A percentile compares a stretch with the other conserved stretches of the same genome.
phyloP scores from a whole-genome alignment of 2,797 vertebrate genomes.

The Paedocypris micromegethes region DNA sequence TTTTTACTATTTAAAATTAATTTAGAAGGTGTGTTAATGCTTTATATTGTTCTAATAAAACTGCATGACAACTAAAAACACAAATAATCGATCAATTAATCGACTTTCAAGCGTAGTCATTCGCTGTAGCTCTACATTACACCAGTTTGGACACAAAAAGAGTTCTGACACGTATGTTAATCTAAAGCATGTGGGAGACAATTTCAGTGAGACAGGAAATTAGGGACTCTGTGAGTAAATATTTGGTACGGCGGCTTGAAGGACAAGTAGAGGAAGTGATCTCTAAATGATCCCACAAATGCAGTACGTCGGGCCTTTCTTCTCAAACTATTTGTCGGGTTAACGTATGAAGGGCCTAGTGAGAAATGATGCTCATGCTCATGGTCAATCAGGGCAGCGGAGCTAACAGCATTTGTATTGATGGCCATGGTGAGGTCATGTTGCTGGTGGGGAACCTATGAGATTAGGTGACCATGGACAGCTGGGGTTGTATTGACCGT shows the following conservation, averaged over 20 bases:
- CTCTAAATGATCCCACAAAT: constrained; percentile 24
- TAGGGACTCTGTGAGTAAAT: constrained; percentile 34
- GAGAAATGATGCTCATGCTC: constrained; percentile 16
- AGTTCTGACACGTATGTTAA: no score
- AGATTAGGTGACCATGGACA: constrained; percentile 57
- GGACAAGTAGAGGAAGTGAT: constrained; percentile 32
- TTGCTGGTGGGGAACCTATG: constrained; percentile 48
- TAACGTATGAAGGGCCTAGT: constrained; percentile 11
- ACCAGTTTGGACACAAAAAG: no score
- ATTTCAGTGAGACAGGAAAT: constrained; percentile 20
- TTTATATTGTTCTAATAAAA: no score
- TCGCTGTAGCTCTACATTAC: no score
- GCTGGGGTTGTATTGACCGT: constrained; percentile 54
- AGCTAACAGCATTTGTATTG: constrained; percentile 40
- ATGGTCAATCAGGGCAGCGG: constrained; percentile 15
- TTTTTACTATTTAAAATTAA: no score
- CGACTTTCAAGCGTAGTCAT: no score
- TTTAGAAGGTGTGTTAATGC: no score
- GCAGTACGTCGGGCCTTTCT: constrained; percentile 27
- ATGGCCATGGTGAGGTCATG: constrained; percentile 39
- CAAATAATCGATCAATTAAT: no score
- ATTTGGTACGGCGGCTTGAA: constrained; percentile 28
- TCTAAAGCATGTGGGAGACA: constrained; percentile 14
- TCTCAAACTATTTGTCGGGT: constrained; percentile 22
- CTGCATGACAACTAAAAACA: no score